Conservation (phyloP, 2,113 vertebrate genomes). For the Porphyrio hochstetteri region DNA sequence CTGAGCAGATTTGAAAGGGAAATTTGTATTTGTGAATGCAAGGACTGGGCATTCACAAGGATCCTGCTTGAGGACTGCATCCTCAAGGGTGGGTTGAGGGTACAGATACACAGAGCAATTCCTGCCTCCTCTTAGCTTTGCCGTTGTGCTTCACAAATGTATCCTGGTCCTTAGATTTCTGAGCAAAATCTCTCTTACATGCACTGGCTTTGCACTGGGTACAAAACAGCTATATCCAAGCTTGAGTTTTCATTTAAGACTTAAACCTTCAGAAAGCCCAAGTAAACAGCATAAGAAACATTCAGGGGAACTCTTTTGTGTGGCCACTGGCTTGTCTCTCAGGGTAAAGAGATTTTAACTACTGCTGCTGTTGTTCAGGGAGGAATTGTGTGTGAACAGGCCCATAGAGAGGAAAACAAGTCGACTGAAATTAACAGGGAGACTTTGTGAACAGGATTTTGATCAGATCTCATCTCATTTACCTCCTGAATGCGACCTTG, state of each 20-base stretch:
- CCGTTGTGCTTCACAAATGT: accelerated
- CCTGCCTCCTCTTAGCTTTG: not conserved
- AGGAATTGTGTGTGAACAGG: not conserved
- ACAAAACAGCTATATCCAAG: not conserved
- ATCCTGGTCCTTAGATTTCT: not conserved
- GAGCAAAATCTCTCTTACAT: not conserved
- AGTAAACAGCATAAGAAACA: not conserved
- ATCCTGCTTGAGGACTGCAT: too few relatives aligned
- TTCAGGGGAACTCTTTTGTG: not conserved
- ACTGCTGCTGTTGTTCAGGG: not conserved
- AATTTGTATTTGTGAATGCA: not conserved
- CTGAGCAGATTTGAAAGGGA: not conserved
- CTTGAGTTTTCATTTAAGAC: not conserved
- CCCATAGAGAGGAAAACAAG: not conserved
- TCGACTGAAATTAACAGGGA: slow-evolving; percentile 12
- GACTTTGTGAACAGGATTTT: slow-evolving; percentile 40
- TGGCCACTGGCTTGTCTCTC: not conserved
- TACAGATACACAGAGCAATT: not conserved
- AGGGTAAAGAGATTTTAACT: not conserved
- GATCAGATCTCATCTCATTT: slow-evolving; percentile 17
- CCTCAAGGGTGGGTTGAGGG: not conserved
- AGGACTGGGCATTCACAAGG: not conserved
- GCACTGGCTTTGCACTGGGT: not conserved
- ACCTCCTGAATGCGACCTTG: slow-evolving; percentile 30
- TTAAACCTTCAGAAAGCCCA: not conserved